Evolutionary conservation across 2,888 invertebrate genomes (phyloP), one percentile per base, ranked within the genome.

Genomic region (Sarcophaga caerulescens): DNA sequence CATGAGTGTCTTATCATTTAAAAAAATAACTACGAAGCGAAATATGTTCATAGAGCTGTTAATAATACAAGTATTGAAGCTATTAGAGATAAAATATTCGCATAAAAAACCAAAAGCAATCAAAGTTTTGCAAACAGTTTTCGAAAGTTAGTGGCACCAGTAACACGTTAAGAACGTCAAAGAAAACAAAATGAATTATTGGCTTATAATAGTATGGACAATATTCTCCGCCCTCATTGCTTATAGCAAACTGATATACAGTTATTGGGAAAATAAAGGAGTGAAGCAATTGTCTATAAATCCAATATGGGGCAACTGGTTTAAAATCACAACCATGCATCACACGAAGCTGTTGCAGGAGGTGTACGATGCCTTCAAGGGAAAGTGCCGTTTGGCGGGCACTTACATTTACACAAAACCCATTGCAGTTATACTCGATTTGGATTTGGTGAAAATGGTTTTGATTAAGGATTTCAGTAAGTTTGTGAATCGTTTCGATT

Each of bases 401-500:
- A 85, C 89, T 0, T 92, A 91, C 70, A 47, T 92, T 0, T 91
- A 88, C n/a, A 83, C 89, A 0, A 84, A 63, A 8, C 92, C 93
- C 8, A 83, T 89, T 1, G 89, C 89, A 0, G 81, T 92, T 1
- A 86, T 89, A 0, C 81, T 90, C 0, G 91, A 92, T 69, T 86
- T 93, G 23, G 93, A 93, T 6, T 57, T 93, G 10, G 89, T 90
- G 1, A 93, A 92, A 80, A 52, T 87, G 2, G 88, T 93, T 47
- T 84, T 94, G 0, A 92, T 93, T 3, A 92, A 92, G 78, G 93
- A 94, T 83, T 94, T 93, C 59, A 82, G 89, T 0, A 89, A 90
- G 57, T 94, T 94, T 85, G 88, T 88, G 2, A 91, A 93, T 88
- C 92, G 93, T 19, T 89, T 90, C 8, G 68, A 89, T 0, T 87